Evolutionary conservation across 2,797 vertebrate species (phyloP).

Genomic region (Mastacembelus armatus): DNA sequence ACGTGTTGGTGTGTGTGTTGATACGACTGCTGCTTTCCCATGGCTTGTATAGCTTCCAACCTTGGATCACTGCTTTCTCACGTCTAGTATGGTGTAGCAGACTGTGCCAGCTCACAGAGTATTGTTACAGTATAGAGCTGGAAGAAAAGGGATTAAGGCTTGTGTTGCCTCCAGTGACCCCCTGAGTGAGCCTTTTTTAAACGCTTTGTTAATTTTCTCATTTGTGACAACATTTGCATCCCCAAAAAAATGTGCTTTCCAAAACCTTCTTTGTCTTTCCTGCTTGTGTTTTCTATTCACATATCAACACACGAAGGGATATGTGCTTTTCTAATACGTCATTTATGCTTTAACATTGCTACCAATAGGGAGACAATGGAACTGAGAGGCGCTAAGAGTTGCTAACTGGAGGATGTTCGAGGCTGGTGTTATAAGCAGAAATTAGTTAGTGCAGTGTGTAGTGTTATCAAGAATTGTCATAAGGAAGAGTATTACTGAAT

Average conservation of each 20-base stretch:
- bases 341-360: slow-evolving; percentile 21
- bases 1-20: slow-evolving; percentile 27
- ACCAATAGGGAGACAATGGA: background rate
- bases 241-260: background rate
- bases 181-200: slow-evolving; percentile 12
- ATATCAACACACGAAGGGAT: background rate
- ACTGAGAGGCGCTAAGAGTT: slow-evolving; percentile 3
- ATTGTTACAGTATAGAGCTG: slow-evolving; percentile 55
- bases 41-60: slow-evolving; percentile 59
- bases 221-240: slow-evolving; percentile 21
- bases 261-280: slow-evolving; percentile 2
- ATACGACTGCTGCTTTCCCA: slow-evolving; percentile 68
- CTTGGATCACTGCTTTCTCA: slow-evolving; percentile 75
- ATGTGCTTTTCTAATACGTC: background rate
- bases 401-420: slow-evolving; percentile 7
- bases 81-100: slow-evolving; percentile 42
- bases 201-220: slow-evolving; percentile 22
- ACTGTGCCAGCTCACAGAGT: slow-evolving; percentile 50
- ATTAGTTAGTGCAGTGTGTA: slow-evolving; percentile 20
- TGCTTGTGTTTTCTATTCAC: slow-evolving; percentile 5
- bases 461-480: background rate
- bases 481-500: slow-evolving; percentile 12
- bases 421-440: slow-evolving; percentile 7
- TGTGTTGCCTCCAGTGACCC: slow-evolving; percentile 34
- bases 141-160: slow-evolving; percentile 40